phyloP scores from a whole-genome alignment of 2,797 vertebrate species.

The Galaxias olidus region DNA sequence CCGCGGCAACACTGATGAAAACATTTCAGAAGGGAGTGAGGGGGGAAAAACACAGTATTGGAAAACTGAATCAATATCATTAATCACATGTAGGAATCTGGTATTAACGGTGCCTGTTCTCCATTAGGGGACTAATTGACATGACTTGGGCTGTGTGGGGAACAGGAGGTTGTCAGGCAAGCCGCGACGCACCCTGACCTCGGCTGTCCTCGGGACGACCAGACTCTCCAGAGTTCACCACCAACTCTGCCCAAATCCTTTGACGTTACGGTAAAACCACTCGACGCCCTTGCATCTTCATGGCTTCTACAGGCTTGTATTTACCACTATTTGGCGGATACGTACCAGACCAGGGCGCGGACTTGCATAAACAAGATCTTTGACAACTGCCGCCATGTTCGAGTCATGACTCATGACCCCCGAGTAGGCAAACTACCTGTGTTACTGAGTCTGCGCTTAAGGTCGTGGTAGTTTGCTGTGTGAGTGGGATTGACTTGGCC shows the following conservation, averaged over 20 bases:
- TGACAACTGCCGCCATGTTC: too few species aligned
- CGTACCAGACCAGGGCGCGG: too few species aligned
- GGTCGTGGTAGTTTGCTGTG: not conserved
- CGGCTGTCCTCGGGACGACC: slow-evolving; percentile 58
- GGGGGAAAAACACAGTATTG: slow-evolving; percentile 69
- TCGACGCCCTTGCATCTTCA: not conserved
- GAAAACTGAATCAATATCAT: slow-evolving; percentile 83
- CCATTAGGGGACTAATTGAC: slow-evolving; percentile 68
- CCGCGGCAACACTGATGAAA: slow-evolving; percentile 80
- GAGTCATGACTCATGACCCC: too few species aligned
- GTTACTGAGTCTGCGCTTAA: too few species aligned
- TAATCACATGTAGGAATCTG: slow-evolving; percentile 77
- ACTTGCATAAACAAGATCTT: too few species aligned
- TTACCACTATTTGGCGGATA: too few species aligned
- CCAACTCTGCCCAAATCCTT: not conserved
- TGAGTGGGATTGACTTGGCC: not conserved
- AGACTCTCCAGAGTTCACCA: slow-evolving; percentile 52
- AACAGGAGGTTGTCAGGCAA: slow-evolving; percentile 51
- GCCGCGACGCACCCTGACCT: slow-evolving; percentile 42
- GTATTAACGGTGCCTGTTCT: slow-evolving; percentile 79
- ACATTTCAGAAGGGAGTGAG: slow-evolving; percentile 64
- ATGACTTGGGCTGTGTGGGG: slow-evolving; percentile 41
- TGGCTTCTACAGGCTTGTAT: not conserved
- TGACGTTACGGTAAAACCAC: too few species aligned
- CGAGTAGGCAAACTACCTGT: too few species aligned